Conservation (phyloP, 2,113 vertebrate genomes). For the Australoheros scitulus region DNA sequence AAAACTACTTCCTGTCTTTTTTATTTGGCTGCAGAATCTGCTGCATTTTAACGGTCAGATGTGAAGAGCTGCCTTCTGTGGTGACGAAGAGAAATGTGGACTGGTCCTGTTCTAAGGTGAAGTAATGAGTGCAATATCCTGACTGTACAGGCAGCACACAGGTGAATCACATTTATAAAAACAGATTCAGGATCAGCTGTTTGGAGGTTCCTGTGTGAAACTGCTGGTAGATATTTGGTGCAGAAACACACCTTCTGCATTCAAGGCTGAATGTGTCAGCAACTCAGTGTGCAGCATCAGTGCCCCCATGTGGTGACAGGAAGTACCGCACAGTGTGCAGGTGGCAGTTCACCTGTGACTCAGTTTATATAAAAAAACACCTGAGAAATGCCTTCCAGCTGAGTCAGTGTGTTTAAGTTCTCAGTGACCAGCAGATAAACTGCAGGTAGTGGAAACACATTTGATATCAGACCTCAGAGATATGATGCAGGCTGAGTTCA, state of each 20-base stretch:
- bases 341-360: constrained; percentile 2
- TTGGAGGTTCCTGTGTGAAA: background rate
- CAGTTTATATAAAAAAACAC: background rate
- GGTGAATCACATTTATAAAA: background rate
- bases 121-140: background rate
- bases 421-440: background rate
- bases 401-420: background rate
- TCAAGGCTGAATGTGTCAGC: background rate
- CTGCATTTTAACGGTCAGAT: background rate
- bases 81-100: background rate
- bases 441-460: background rate
- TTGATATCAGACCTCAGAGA: constrained; percentile 5
- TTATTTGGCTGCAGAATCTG: background rate
- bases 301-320: constrained; percentile 40
- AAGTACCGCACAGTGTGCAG: constrained; percentile 24
- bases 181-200: background rate
- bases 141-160: background rate
- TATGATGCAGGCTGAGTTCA: constrained; percentile 42
- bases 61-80: background rate
- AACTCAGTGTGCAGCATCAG: constrained; percentile 21
- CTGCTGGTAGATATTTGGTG: background rate
- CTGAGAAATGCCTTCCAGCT: background rate
- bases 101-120: background rate
- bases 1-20: background rate
- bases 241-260: constrained; percentile 5